Evolutionary conservation across 2,797 vertebrate genomes (phyloP), one percentile per base, ranked within the genome.

Genomic region (Alca torda): DNA sequence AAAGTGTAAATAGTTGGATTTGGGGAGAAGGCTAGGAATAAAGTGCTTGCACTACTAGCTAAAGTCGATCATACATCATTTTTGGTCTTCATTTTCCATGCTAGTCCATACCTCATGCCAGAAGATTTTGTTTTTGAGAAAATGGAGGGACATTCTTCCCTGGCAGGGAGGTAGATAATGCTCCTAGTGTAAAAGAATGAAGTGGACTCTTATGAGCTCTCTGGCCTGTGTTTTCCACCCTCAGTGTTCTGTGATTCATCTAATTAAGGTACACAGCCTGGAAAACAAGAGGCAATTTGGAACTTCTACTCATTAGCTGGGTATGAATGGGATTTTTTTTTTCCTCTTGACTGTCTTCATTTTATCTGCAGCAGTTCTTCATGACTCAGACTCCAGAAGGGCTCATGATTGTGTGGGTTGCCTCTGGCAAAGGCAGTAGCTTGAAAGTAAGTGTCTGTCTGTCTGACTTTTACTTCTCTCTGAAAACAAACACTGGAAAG

Each of bases 321-420:
- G 59, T 57, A 89, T 96, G 94, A 95, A 94, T 91, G 82, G 79
- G 46, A 87, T 82, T 73, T 76, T 89, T 65, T 80, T 77, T 77
- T 16, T 43, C 82, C 82, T 91, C 90, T 87, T 82, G 81, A 87
- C 94, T 92, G 73, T 89, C 75, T 95, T 90, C 60, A 92, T 94
- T 96, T 96, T 95, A 79, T 96, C 79, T 87, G 70, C n/a, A 0
- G 72, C 89, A 88, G 87, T 43, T 92, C 59, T 89, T 89, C 81
- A 74, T 95, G 96, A 97, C 89, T 97, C 96, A 97, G 90, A 77
- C 67, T 96, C 91, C 94, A 97, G 92, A 96, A 97, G 94, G 94
- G 70, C 85, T 95, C 75, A 39, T 57, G 80, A 87, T 37, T 97
- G 87, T 87, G 87, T 97, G 88, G 95, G 97, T 93, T 97, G 95